Evolutionary conservation across 2,113 vertebrate genomes (phyloP).

Genomic region (Thomomys bottae): DNA sequence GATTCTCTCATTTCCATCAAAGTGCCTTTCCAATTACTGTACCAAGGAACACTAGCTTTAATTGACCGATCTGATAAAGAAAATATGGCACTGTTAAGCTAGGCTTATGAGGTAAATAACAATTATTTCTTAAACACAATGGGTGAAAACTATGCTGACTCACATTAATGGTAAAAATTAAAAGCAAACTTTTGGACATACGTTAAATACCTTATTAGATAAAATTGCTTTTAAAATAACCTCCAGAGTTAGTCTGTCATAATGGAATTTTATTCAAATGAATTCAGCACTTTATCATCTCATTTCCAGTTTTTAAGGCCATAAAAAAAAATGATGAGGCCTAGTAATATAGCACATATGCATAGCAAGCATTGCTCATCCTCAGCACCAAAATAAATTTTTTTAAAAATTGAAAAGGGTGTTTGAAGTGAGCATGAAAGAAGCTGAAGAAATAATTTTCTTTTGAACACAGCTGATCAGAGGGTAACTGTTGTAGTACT

Average conservation of each 20-base stretch:
- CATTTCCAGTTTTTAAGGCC: neutral
- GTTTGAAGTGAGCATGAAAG: neutral
- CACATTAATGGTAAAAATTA: constrained; percentile 38
- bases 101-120: constrained; percentile 75
- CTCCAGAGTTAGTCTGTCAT: neutral
- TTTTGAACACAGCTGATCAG: neutral
- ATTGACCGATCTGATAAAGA: constrained; percentile 93
- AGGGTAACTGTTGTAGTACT: neutral
- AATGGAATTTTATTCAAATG: constrained; percentile 37
- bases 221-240: constrained; percentile 13
- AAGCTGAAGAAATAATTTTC: neutral
- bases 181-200: constrained; percentile 25
- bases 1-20: constrained; percentile 92
- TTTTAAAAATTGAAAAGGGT: neutral
- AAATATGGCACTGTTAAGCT: constrained; percentile 86
- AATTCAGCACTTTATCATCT: constrained; percentile 5
- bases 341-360: neutral
- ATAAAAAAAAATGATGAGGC: neutral
- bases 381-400: neutral
- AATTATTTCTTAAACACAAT: constrained; percentile 53
- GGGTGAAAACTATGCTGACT: constrained; percentile 42
- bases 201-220: neutral
- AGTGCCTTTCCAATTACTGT: constrained; percentile 94
- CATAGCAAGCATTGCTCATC: neutral
- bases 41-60: constrained; percentile 96